These are phyloP conservation scores for Craseonycteris thonglongyai DNA, from an alignment of 2,113 vertebrate genomes.

Conservation along the genomic window DNA sequence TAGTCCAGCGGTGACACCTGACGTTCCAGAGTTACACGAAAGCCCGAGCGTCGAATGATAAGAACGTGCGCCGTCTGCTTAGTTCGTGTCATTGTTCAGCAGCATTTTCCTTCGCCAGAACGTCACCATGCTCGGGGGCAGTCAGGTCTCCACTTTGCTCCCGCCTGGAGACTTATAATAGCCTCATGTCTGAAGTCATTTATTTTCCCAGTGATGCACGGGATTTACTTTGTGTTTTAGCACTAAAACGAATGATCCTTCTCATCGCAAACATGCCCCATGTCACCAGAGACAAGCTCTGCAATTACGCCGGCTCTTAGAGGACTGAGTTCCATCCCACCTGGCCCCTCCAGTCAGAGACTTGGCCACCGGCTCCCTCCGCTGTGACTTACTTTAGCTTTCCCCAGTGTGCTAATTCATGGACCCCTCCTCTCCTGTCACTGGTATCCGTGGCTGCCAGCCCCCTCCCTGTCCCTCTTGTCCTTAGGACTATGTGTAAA, in stretches of 20 bases:
- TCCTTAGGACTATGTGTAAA: not conserved
- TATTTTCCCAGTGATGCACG: not conserved
- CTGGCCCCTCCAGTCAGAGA: accelerated
- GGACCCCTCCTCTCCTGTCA: accelerated
- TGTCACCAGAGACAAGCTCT: not conserved
- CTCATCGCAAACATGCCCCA: not conserved
- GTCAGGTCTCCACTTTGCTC: not conserved
- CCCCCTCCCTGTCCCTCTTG: not conserved
- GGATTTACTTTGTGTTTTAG: not conserved
- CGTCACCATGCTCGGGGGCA: too few species aligned
- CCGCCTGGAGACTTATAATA: not conserved
- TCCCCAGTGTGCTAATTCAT: not conserved
- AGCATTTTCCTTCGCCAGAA: not conserved
- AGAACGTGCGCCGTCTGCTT: accelerated
- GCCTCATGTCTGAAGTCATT: not conserved
- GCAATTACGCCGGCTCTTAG: not conserved
- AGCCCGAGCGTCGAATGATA: not conserved
- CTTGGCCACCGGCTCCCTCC: not conserved
- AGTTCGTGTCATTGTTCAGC: not conserved
- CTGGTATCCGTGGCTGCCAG: accelerated
- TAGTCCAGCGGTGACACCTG: not conserved
- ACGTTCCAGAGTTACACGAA: not conserved
- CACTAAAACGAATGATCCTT: not conserved
- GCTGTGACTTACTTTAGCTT: accelerated
- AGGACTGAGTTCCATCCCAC: too few species aligned